Evolutionary conservation across 1,140 invertebrate species (phyloP), one percentile per base, ranked within the genome.

Genomic region (Manduca sexta): DNA sequence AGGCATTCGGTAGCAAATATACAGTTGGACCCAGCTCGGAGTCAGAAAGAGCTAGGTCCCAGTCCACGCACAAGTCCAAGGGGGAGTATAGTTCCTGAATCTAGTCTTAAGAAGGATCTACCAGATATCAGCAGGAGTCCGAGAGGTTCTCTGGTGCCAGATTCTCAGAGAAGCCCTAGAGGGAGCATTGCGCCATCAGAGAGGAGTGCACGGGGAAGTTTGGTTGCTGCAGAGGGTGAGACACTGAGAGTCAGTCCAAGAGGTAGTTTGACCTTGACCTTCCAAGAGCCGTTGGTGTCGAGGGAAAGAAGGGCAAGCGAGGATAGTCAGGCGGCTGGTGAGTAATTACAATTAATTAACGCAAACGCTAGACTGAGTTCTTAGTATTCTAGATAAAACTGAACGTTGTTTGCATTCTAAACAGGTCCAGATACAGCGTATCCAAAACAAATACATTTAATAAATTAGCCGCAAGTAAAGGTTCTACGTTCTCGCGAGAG

Each of bases 41-140:
- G 84, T 72, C 91, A 91, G 46, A 90, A 89, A n/a, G 91, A 91
- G 30, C 84, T 91, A n/a, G 87, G 83, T 1, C 87, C 87, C 0
- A 85, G 78, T 64, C 65, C 80, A 11, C 68, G 84, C 21, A 88
- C 87, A 1, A 91, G 89, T 73, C 91, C 91, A 0, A 67, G 91
- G 50, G 90, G 89, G 0, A 91, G 90, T 33, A 86, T 91, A 52
- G 86, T 70, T 2, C 85, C 87, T 2, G 88, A 90, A 21, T 70
- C 45, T 55, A 73, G 53, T 69, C 74, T 81, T 53, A 88, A 78
- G 37, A 84, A 81, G 11, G 82, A 83, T 16, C 50, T 64, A 6
- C 70, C 86, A 16, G 86, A 89, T 29, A 59, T 73, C 2, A 86
- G 81, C 38, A 77, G 89, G 41, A 91, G 88, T 64, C 90, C 90